Evolutionary conservation across 64 coral and sea anemone species (phyloP).

Genomic region (Porites lutea): DNA sequence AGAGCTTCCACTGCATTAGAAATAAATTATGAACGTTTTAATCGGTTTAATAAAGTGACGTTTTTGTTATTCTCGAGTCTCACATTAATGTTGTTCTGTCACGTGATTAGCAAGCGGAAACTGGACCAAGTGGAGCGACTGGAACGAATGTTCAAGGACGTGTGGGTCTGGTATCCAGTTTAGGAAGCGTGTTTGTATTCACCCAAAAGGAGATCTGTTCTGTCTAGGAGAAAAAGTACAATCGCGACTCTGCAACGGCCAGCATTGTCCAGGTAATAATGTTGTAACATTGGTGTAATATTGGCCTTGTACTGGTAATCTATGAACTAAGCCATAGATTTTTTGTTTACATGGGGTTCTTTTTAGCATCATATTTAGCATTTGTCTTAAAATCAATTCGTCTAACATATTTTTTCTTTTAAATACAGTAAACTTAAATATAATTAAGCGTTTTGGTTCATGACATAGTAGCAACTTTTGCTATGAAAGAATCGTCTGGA

Average conservation of each 20-base stretch:
- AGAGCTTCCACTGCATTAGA: no score
- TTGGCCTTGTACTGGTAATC: background rate
- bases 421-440: no score
- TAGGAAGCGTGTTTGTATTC: slow-evolving; percentile 75
- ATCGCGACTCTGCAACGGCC: slow-evolving; percentile 77
- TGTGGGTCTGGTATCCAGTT: slow-evolving; percentile 90
- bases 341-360: no score
- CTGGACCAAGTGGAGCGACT: slow-evolving; percentile 82
- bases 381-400: no score
- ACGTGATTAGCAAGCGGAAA: slow-evolving; percentile 74
- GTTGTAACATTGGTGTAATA: background rate
- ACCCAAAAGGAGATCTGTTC: slow-evolving; percentile 64
- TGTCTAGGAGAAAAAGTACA: slow-evolving; percentile 86
- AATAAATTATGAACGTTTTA: no score
- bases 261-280: slow-evolving; percentile 84
- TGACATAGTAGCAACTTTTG: background rate
- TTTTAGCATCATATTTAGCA: no score
- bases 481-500: no score
- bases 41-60: no score
- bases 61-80: no score
- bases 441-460: background rate
- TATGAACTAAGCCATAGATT: background rate
- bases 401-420: no score
- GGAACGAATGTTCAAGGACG: slow-evolving; percentile 73
- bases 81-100: background rate